These are phyloP conservation scores for Andricus grossulariae DNA, from an alignment of 1,140 invertebrate species.

Conservation along the genomic window DNA sequence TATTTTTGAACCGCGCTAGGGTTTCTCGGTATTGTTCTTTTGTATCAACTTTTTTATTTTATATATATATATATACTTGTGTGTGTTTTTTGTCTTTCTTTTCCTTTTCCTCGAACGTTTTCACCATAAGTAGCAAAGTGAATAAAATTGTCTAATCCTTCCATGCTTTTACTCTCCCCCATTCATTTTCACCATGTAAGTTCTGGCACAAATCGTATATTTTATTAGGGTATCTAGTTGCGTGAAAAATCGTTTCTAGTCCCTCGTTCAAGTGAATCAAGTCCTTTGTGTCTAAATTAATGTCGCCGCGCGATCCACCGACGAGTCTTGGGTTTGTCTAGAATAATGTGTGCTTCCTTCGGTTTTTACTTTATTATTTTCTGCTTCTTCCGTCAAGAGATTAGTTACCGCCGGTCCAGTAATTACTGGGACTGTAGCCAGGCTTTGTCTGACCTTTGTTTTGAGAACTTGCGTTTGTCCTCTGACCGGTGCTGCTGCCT, in stretches of 20 bases:
- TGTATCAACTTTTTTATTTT: not conserved
- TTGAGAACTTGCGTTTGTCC: slow-evolving; percentile 81
- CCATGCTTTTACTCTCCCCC: slow-evolving; percentile 34
- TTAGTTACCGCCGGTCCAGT: slow-evolving; percentile 80
- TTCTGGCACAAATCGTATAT: slow-evolving; percentile 20
- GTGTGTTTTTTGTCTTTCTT: not conserved
- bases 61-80: not conserved
- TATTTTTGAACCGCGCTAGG: slow-evolving; percentile 35
- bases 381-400: slow-evolving; percentile 44
- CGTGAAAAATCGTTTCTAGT: slow-evolving; percentile 15
- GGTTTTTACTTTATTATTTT: slow-evolving; percentile 39
- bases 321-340: not conserved
- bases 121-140: slow-evolving; percentile 34
- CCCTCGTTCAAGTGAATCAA: slow-evolving; percentile 8
- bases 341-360: slow-evolving; percentile 43
- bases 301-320: not conserved
- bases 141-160: slow-evolving; percentile 55
- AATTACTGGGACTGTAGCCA: slow-evolving; percentile 78
- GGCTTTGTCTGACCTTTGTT: slow-evolving; percentile 83
- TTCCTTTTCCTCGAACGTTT: slow-evolving; percentile 35
- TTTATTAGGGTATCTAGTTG: slow-evolving; percentile 3
- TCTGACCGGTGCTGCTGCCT: slow-evolving; percentile 80
- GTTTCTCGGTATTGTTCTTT: slow-evolving; percentile 1
- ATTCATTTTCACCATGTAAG: slow-evolving; percentile 19
- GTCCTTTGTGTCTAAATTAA: not conserved